phyloP scores from a whole-genome alignment of 1,140 invertebrate genomes.

The Heliconius congener region DNA sequence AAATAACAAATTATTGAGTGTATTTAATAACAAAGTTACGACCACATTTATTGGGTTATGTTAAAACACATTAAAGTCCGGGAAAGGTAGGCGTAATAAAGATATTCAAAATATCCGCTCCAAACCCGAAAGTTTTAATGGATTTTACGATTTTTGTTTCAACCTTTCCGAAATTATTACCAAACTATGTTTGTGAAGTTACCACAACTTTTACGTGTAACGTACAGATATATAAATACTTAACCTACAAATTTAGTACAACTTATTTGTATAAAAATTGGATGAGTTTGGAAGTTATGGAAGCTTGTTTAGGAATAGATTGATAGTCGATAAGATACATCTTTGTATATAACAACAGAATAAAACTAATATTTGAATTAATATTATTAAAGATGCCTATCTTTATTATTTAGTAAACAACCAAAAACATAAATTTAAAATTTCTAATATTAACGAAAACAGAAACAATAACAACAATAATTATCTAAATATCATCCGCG shows the following conservation, averaged over 20 bases:
- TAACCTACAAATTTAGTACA: background rate
- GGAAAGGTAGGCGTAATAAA: slow-evolving; percentile 16
- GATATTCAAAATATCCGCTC: slow-evolving; percentile 21
- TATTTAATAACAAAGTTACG: background rate
- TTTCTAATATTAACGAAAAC: background rate
- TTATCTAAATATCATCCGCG: slow-evolving; percentile 22
- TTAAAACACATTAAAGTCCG: slow-evolving; percentile 23
- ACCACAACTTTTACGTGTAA: background rate
- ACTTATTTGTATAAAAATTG: background rate
- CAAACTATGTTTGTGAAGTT: slow-evolving; percentile 10
- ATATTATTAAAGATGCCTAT: too few relatives aligned
- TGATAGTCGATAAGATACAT: background rate
- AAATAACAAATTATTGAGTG: background rate
- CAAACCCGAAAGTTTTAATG: slow-evolving; percentile 37
- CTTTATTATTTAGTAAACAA: too few relatives aligned
- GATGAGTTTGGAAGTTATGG: background rate
- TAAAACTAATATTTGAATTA: background rate
- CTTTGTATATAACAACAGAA: background rate
- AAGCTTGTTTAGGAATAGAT: background rate
- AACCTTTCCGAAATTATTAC: slow-evolving; percentile 25
- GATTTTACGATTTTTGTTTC: slow-evolving; percentile 35
- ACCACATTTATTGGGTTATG: background rate
- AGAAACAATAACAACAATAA: background rate
- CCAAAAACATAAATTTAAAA: background rate
- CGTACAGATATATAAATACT: background rate